phyloP scores from a whole-genome alignment of 2,888 invertebrate species.

The Syritta pipiens region DNA sequence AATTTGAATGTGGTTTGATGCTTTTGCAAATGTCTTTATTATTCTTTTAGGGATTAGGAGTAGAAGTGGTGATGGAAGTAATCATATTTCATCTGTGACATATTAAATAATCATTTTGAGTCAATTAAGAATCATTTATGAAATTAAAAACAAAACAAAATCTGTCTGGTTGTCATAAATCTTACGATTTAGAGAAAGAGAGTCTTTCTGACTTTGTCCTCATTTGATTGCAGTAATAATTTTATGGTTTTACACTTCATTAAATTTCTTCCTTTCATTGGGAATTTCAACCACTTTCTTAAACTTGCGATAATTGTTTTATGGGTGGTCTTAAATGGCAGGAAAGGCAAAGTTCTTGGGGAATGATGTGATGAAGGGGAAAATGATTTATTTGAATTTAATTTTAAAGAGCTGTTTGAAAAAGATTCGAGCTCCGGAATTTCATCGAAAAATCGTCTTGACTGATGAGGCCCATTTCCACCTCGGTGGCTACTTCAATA shows the following conservation, averaged over 20 bases:
- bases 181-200: neutral
- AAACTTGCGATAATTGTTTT: constrained; percentile 30
- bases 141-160: neutral
- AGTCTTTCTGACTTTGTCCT: constrained; percentile 16
- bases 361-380: too few relatives aligned
- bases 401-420: too few relatives aligned
- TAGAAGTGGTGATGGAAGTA: too few relatives aligned
- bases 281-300: constrained; percentile 15
- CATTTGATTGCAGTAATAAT: constrained; percentile 47
- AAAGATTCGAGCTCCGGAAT: too few relatives aligned
- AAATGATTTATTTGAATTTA: too few relatives aligned
- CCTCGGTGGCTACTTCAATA: too few relatives aligned
- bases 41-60: too few relatives aligned
- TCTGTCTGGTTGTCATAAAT: constrained; percentile 22
- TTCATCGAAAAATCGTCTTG: too few relatives aligned
- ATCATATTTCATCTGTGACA: neutral
- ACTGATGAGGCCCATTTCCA: too few relatives aligned
- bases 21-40: too few relatives aligned
- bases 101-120: constrained; percentile 13
- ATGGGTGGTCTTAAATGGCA: constrained; percentile 16
- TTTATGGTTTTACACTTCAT: constrained; percentile 51
- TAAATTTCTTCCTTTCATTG: constrained; percentile 28
- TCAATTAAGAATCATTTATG: constrained; percentile 36
- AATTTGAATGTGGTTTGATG: too few relatives aligned
- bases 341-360: too few relatives aligned